phyloP scores from a whole-genome alignment of 2,888 invertebrate genomes.

The Didymodactylos carnosus region DNA sequence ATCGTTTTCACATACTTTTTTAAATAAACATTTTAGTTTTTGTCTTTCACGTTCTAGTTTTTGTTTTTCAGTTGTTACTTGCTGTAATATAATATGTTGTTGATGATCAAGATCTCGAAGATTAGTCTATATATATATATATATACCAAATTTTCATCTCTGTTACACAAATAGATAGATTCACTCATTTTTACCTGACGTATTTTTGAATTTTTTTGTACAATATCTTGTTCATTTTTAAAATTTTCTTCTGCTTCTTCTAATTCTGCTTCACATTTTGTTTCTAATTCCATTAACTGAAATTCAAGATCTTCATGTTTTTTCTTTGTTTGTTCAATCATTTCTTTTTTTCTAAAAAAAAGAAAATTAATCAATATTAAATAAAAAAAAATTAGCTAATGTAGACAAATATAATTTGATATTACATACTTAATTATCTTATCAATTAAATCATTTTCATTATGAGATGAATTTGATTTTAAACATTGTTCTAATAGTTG shows the following conservation, averaged over 20 bases:
- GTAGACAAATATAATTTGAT: too few relatives aligned
- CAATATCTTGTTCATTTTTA: conserved; percentile 4
- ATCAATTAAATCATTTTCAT: too few relatives aligned
- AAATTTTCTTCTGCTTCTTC: conserved; percentile 10
- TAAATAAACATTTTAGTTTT: conserved; percentile 6
- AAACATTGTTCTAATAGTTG: background rate
- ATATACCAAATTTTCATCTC: background rate
- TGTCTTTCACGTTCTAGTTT: conserved; percentile 5
- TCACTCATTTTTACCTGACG: background rate
- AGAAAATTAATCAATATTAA: background rate
- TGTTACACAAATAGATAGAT: background rate
- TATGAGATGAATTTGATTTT: too few relatives aligned
- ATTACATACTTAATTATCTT: background rate
- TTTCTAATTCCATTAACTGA: conserved; percentile 14
- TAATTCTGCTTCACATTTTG: conserved; percentile 11
- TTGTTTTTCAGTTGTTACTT: conserved; percentile 6
- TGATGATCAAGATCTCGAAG: background rate
- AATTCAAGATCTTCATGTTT: conserved; percentile 14
- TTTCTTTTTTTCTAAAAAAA: conserved; percentile 2
- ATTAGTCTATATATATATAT: background rate
- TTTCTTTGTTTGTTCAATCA: background rate
- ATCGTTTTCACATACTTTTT: too few relatives aligned
- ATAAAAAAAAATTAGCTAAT: conserved; percentile 1
- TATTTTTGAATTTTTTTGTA: background rate
- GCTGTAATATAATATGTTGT: conserved; percentile 1